Percentiles rank a stretch among this genome's conserved stretches.
These are phyloP conservation scores for Ianthella basta DNA, from an alignment of 37 sponge, comb jelly and placozoan species.

Conservation along the genomic window DNA sequence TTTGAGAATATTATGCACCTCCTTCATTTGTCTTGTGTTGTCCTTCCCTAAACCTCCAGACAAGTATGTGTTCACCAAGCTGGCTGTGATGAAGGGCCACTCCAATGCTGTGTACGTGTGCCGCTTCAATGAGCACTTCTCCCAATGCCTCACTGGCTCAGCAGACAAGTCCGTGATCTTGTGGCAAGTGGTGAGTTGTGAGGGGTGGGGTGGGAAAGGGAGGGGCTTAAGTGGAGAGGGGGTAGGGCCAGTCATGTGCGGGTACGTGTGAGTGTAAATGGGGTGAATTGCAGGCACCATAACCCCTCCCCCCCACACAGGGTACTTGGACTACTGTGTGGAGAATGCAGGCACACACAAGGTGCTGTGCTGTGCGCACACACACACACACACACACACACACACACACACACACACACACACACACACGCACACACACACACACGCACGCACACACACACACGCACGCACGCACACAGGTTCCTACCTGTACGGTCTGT, in stretches of 20 bases:
- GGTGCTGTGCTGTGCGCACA: background rate
- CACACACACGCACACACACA: background rate
- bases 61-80: background rate
- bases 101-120: slow-evolving; percentile 52
- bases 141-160: slow-evolving; percentile 31
- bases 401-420: background rate
- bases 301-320: background rate
- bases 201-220: too few relatives aligned
- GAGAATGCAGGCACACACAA: slow-evolving; percentile 8
- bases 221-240: too few relatives aligned
- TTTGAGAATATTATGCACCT: too few relatives aligned
- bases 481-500: background rate
- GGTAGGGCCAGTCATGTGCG: too few relatives aligned
- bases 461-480: background rate
- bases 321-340: slow-evolving; percentile 15
- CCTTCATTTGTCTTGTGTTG: too few relatives aligned
- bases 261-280: background rate
- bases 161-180: slow-evolving; percentile 62
- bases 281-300: background rate
- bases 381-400: background rate
- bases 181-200: slow-evolving; percentile 53
- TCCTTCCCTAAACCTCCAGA: background rate
- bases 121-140: slow-evolving; percentile 15
- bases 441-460: background rate
- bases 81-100: slow-evolving; percentile 32